These are phyloP conservation scores for Aphelinus atriplicis DNA, from an alignment of 1,140 invertebrate genomes.

Conservation along the genomic window DNA sequence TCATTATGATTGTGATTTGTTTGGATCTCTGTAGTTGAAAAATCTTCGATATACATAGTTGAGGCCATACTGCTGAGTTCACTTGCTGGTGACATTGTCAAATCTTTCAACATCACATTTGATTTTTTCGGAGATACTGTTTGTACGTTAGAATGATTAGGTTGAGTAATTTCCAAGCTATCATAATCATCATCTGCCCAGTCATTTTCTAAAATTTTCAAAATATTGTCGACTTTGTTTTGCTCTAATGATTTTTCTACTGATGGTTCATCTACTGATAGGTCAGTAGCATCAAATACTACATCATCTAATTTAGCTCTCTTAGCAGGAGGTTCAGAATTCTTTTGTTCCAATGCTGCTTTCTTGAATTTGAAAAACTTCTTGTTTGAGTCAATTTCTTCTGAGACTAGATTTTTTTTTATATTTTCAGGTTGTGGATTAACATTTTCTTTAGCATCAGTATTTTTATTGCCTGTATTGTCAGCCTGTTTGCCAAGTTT, in stretches of 20 bases:
- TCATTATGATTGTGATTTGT: too few relatives aligned
- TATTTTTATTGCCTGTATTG: not conserved
- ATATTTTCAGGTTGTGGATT: not conserved
- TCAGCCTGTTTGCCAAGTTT: constrained; percentile 8
- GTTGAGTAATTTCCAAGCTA: constrained; percentile 42
- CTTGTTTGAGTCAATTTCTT: constrained; percentile 50
- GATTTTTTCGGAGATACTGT: constrained; percentile 35
- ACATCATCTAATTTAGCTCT: constrained; percentile 32
- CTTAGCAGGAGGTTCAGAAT: constrained; percentile 30
- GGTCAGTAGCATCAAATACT: constrained; percentile 52
- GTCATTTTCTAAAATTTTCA: constrained; percentile 59
- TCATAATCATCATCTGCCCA: constrained; percentile 60
- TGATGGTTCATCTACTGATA: constrained; percentile 53
- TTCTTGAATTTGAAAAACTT: constrained; percentile 57
- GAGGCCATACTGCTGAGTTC: constrained; percentile 68
- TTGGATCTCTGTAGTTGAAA: constrained; percentile 13
- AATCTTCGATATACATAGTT: constrained; percentile 61
- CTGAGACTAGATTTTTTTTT: constrained; percentile 28
- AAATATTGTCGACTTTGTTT: constrained; percentile 48
- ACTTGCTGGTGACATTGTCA: constrained; percentile 64
- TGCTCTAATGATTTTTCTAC: constrained; percentile 44
- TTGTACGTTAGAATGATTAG: constrained; percentile 24
- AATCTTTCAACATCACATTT: constrained; percentile 30
- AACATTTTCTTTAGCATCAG: constrained; percentile 3
- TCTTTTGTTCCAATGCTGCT: too few relatives aligned